Conservation (phyloP, 2,797 vertebrate species). For the Squalus acanthias region DNA sequence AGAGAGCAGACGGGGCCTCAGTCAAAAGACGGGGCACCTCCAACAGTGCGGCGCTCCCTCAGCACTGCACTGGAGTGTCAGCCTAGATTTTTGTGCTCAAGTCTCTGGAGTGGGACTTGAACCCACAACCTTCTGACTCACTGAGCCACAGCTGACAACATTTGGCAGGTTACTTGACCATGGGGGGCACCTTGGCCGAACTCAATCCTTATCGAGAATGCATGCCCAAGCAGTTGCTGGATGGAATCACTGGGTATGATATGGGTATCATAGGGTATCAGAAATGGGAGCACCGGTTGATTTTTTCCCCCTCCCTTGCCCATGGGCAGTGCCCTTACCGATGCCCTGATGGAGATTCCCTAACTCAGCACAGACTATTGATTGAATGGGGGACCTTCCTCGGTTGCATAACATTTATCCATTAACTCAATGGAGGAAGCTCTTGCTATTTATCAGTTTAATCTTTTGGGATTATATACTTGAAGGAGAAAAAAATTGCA, state of each 20-base stretch:
- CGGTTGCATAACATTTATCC: neutral
- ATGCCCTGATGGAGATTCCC: neutral
- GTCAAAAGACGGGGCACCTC: neutral
- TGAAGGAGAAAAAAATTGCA: neutral
- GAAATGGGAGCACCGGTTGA: neutral
- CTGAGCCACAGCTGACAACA: neutral
- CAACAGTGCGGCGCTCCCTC: neutral
- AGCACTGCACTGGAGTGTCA: neutral
- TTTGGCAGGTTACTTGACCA: neutral
- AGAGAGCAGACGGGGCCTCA: no score
- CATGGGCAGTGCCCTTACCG: neutral
- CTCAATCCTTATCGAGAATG: neutral
- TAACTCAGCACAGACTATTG: neutral
- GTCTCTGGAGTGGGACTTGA: neutral
- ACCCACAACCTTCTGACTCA: neutral
- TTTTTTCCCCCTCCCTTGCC: neutral
- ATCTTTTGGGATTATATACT: neutral
- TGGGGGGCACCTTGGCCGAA: neutral
- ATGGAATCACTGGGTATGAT: neutral
- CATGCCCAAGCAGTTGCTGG: neutral
- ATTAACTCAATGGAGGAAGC: neutral
- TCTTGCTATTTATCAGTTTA: neutral
- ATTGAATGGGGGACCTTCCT: neutral
- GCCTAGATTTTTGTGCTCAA: neutral
- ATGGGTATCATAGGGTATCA: neutral